Conservation (phyloP, 1,140 invertebrate species). For the Zaprionus vittiger region DNA sequence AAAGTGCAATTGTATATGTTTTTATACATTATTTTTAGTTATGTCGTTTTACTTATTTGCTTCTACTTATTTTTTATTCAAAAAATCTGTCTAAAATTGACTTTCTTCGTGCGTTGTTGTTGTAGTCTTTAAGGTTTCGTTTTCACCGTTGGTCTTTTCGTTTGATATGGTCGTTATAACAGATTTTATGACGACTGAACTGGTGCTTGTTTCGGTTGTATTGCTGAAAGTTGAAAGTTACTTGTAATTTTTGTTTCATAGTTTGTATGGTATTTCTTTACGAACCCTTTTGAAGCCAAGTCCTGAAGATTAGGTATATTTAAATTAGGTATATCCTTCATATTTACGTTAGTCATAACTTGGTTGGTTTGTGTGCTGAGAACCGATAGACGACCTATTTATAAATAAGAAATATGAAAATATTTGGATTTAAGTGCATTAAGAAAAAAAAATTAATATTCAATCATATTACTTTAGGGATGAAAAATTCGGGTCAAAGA, state of each 20-base stretch:
- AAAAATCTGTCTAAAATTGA: slow-evolving; percentile 62
- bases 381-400: slow-evolving; percentile 80
- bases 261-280: background rate
- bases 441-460: background rate
- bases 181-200: slow-evolving; percentile 83
- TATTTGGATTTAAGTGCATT: background rate
- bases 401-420: slow-evolving; percentile 3
- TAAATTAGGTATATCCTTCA: slow-evolving; percentile 78
- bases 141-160: slow-evolving; percentile 80
- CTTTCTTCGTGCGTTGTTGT: slow-evolving; percentile 77
- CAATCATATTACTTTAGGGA: slow-evolving; percentile 30
- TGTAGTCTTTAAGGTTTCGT: slow-evolving; percentile 67
- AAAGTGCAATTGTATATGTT: background rate
- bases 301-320: slow-evolving; percentile 77
- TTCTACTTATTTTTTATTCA: background rate
- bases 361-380: slow-evolving; percentile 83
- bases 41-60: background rate
- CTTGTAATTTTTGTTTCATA: background rate
- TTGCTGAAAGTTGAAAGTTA: slow-evolving; percentile 55
- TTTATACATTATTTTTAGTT: slow-evolving; percentile 7
- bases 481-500: slow-evolving; percentile 32
- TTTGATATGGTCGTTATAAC: slow-evolving; percentile 83
- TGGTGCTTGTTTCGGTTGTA: slow-evolving; percentile 77
- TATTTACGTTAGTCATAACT: slow-evolving; percentile 70
- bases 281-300: slow-evolving; percentile 70